These are phyloP conservation scores for Irena cyanogastra DNA, from an alignment of 2,113 vertebrate species.

Conservation along the genomic window DNA sequence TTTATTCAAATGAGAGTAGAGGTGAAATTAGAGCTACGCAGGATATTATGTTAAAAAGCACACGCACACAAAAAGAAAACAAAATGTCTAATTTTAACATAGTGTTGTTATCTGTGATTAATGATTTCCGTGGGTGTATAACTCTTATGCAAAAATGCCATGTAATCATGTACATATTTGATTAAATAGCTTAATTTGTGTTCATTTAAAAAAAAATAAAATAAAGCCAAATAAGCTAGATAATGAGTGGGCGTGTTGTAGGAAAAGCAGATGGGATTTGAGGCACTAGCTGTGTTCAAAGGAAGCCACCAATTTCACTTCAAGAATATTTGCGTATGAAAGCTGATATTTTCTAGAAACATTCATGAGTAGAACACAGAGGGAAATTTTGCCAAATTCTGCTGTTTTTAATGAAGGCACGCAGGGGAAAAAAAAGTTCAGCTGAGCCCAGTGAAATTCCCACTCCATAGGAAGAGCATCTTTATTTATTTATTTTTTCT, in stretches of 20 bases:
- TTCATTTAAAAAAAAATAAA: slow-evolving; percentile 66
- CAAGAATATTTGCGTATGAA: slow-evolving; percentile 67
- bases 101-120: slow-evolving; percentile 66
- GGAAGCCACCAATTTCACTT: slow-evolving; percentile 65
- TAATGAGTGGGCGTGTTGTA: slow-evolving; percentile 70
- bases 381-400: slow-evolving; percentile 64
- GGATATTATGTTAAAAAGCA: slow-evolving; percentile 68
- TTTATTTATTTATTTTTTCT: slow-evolving; percentile 52
- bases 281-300: slow-evolving; percentile 63
- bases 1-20: slow-evolving; percentile 58
- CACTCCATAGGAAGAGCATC: neutral
- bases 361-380: slow-evolving; percentile 63
- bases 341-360: slow-evolving; percentile 67
- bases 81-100: slow-evolving; percentile 66
- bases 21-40: slow-evolving; percentile 49
- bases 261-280: slow-evolving; percentile 69
- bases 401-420: slow-evolving; percentile 40
- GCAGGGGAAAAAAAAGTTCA: slow-evolving; percentile 1
- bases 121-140: slow-evolving; percentile 64
- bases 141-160: slow-evolving; percentile 61
- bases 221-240: slow-evolving; percentile 70
- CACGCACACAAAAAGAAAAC: slow-evolving; percentile 23
- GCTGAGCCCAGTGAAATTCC: slow-evolving; percentile 19
- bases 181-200: slow-evolving; percentile 70
- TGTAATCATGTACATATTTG: slow-evolving; percentile 66